These are phyloP conservation scores for Podotricha telesiphe DNA, from an alignment of 2,888 invertebrate species.

Conservation along the genomic window DNA sequence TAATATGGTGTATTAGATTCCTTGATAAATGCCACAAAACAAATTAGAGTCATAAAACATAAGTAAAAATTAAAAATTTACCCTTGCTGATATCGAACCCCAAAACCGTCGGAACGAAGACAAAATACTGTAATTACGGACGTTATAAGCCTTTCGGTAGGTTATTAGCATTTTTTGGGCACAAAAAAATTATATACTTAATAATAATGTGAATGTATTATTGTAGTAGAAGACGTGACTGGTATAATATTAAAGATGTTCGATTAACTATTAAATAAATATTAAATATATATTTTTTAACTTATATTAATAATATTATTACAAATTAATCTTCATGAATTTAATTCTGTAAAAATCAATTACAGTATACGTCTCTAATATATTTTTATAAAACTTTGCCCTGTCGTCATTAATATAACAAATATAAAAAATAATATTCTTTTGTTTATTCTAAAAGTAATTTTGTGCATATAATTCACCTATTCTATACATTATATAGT, in stretches of 20 bases:
- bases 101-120: conserved; percentile 50
- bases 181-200: conserved; percentile 53
- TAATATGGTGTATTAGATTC: not conserved
- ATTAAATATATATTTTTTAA: not conserved
- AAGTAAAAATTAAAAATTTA: conserved; percentile 47
- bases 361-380: too few species aligned
- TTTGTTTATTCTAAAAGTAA: not conserved
- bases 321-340: too few species aligned
- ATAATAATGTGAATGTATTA: conserved; percentile 52
- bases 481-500: not conserved
- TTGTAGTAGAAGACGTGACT: conserved; percentile 41
- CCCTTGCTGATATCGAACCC: conserved; percentile 52
- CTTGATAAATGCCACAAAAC: conserved; percentile 22
- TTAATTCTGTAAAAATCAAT: too few species aligned
- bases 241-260: conserved; percentile 9
- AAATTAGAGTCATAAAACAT: conserved; percentile 38
- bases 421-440: not conserved
- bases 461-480: not conserved
- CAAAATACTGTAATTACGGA: conserved; percentile 53
- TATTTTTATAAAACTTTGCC: too few species aligned
- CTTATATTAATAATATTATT: too few species aligned
- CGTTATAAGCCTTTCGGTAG: conserved; percentile 52
- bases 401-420: too few species aligned
- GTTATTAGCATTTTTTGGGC: conserved; percentile 52
- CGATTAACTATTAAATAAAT: not conserved